Percentiles rank a stretch among this genome's conserved stretches.
Evolutionary conservation across 1,140 invertebrate genomes (phyloP).

Genomic region (Protaetia brevitarsis): DNA sequence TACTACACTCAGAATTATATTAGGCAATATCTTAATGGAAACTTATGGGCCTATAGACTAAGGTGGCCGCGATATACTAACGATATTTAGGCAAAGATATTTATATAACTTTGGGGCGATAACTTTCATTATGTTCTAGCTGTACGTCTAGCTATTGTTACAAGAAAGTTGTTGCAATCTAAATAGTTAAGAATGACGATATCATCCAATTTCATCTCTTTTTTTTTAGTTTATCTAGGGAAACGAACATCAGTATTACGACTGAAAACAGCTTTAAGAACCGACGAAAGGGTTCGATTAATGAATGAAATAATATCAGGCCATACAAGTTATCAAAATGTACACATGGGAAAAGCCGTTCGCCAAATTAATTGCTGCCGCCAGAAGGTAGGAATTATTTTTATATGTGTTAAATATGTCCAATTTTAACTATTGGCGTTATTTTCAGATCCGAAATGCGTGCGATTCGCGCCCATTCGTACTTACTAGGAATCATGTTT

Average conservation of each 20-base stretch:
- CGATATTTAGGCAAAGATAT: no score
- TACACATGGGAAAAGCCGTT: conserved; percentile 76
- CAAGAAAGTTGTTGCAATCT: neutral
- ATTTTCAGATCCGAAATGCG: conserved; percentile 61
- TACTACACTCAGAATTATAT: no score
- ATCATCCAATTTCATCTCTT: neutral
- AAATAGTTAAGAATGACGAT: neutral
- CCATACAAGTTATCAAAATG: conserved; percentile 78
- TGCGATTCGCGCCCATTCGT: conserved; percentile 64
- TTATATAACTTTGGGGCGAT: no score
- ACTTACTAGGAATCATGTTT: conserved; percentile 68
- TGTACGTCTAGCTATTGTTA: no score
- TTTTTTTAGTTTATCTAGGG: conserved; percentile 53
- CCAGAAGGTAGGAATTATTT: conserved; percentile 54
- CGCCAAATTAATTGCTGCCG: conserved; percentile 58
- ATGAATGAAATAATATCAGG: conserved; percentile 81
- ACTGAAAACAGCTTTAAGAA: conserved; percentile 64
- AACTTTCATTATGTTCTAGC: no score
- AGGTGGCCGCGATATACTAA: no score
- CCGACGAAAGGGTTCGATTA: conserved; percentile 76
- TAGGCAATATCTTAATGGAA: no score
- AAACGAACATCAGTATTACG: conserved; percentile 55
- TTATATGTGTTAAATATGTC: neutral
- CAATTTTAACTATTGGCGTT: neutral
- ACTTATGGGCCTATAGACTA: no score